Evolutionary conservation across 2,113 vertebrate genomes (phyloP).

Genomic region (Harpagus bidentatus): DNA sequence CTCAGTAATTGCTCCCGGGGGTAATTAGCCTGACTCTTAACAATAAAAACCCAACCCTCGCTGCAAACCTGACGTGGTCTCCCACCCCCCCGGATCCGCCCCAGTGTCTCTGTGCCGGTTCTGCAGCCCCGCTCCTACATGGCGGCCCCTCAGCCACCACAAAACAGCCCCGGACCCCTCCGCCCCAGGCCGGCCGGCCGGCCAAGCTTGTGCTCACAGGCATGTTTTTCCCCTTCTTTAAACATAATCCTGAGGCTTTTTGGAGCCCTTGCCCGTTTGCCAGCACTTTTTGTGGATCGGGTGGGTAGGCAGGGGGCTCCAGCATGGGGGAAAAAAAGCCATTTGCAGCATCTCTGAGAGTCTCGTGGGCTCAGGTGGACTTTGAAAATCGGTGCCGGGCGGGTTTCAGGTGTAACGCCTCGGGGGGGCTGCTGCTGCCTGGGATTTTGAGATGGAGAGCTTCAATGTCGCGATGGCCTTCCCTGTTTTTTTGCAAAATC

Average conservation of each 20-base stretch:
- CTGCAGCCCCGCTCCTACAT: neutral
- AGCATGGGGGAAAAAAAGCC: too few relatives aligned
- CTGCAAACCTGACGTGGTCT: neutral
- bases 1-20: neutral
- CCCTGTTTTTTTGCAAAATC: too few relatives aligned
- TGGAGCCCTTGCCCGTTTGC: accelerated
- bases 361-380: accelerated
- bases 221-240: too few relatives aligned
- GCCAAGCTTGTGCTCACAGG: accelerated
- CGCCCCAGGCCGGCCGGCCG: accelerated
- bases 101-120: accelerated
- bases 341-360: too few relatives aligned
- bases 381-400: accelerated
- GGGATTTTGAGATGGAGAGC: neutral
- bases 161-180: neutral
- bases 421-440: accelerated
- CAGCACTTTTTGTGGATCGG: neutral
- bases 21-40: neutral
- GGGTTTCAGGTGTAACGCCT: accelerated
- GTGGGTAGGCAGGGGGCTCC: neutral
- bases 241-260: neutral
- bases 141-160: neutral
- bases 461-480: neutral
- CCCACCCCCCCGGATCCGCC: neutral
- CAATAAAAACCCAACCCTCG: neutral